These are phyloP conservation scores for Junco hyemalis DNA, from an alignment of 2,113 vertebrate genomes.

Conservation along the genomic window DNA sequence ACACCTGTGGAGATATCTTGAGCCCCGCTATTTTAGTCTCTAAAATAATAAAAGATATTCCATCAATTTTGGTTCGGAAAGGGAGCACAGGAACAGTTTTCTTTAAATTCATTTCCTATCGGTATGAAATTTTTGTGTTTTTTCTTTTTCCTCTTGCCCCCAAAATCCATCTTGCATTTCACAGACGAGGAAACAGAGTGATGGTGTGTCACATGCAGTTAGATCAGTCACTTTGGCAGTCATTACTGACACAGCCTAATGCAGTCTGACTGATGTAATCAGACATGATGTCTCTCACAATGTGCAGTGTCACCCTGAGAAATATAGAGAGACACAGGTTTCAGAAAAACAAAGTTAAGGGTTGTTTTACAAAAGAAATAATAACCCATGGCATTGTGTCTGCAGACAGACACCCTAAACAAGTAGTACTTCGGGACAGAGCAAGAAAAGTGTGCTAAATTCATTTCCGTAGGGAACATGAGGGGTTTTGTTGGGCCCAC, in stretches of 20 bases:
- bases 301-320: slow-evolving; percentile 10
- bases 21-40: not conserved
- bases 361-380: slow-evolving; percentile 22
- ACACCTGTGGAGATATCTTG: not conserved
- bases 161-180: not conserved
- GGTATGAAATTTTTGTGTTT: not conserved
- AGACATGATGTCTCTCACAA: not conserved
- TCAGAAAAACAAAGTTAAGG: not conserved
- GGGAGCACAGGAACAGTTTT: not conserved
- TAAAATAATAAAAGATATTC: not conserved
- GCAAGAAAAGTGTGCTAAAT: not conserved
- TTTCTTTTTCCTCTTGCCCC: not conserved
- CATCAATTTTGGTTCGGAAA: not conserved
- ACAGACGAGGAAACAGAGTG: not conserved
- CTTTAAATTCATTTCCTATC: not conserved
- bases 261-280: slow-evolving; percentile 38
- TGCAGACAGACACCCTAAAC: not conserved
- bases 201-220: slow-evolving; percentile 23
- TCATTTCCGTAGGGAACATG: not conserved
- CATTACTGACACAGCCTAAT: slow-evolving; percentile 24
- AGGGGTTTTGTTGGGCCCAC: not conserved
- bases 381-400: not conserved
- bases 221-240: slow-evolving; percentile 20
- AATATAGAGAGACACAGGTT: not conserved
- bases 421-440: not conserved